phyloP scores from a whole-genome alignment of 1,140 invertebrate species.

The Patella vulgata region DNA sequence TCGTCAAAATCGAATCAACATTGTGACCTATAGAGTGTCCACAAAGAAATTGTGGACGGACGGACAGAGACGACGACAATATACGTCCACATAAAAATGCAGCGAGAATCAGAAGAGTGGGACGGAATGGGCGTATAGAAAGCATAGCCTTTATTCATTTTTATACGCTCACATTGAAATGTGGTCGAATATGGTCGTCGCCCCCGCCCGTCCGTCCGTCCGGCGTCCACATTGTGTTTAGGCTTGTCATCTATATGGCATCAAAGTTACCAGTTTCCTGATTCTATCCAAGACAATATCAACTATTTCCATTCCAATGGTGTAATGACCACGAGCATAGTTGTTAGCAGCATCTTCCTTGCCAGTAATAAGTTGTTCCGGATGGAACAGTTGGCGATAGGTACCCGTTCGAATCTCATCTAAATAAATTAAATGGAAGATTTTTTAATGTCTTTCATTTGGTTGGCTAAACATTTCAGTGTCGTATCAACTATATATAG shows the following conservation, averaged over 20 bases:
- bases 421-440: background rate
- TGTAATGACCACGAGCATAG: constrained; percentile 67
- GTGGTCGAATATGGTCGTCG: no score
- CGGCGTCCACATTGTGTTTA: background rate
- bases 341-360: constrained; percentile 80
- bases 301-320: constrained; percentile 67
- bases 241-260: constrained; percentile 39
- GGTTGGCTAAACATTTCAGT: background rate
- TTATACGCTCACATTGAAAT: no score
- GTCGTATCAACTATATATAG: background rate
- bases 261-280: constrained; percentile 48
- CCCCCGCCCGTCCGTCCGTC: no score
- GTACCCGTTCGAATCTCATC: constrained; percentile 68
- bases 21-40: no score
- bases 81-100: no score
- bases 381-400: constrained; percentile 73
- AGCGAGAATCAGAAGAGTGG: constrained; percentile 8
- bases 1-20: no score
- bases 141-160: no score
- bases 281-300: constrained; percentile 66
- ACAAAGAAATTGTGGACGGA: no score
- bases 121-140: background rate
- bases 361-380: constrained; percentile 81
- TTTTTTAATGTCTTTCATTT: background rate
- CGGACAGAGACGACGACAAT: no score